Conservation (phyloP, 2,888 invertebrate species). For the Spilosoma lubricipeda region DNA sequence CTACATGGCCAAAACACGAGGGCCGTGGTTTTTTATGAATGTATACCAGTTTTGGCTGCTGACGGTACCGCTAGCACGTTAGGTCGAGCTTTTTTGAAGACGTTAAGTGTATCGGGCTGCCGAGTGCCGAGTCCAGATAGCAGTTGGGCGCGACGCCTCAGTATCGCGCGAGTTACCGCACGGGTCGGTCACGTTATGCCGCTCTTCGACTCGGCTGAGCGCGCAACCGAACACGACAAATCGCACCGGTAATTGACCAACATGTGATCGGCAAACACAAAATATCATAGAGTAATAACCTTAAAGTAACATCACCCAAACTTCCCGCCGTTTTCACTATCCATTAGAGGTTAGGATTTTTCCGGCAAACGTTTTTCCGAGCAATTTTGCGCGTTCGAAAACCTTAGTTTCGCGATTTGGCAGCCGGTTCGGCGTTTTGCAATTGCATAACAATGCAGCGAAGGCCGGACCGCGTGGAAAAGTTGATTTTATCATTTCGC, state of each 20-base stretch:
- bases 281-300: constrained; percentile 70
- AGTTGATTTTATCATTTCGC: constrained; percentile 66
- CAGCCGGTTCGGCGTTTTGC: constrained; percentile 65
- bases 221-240: constrained; percentile 72
- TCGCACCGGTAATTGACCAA: constrained; percentile 67
- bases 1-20: constrained; percentile 48
- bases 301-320: constrained; percentile 45
- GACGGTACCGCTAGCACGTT: constrained; percentile 56
- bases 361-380: constrained; percentile 68
- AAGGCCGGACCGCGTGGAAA: constrained; percentile 78
- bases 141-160: constrained; percentile 58
- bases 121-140: constrained; percentile 67
- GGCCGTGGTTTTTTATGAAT: constrained; percentile 48
- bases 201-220: constrained; percentile 56
- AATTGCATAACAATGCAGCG: constrained; percentile 84
- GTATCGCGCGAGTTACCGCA: constrained; percentile 76
- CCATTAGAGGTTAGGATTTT: constrained; percentile 70
- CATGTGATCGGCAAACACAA: constrained; percentile 67
- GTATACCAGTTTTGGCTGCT: constrained; percentile 58
- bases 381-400: constrained; percentile 62
- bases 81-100: constrained; percentile 69
- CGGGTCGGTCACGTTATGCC: constrained; percentile 71
- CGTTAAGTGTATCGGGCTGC: constrained; percentile 64
- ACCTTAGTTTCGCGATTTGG: constrained; percentile 69
- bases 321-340: constrained; percentile 57